Conservation (phyloP, 2,888 invertebrate species). For the Acholoe squamosa region DNA sequence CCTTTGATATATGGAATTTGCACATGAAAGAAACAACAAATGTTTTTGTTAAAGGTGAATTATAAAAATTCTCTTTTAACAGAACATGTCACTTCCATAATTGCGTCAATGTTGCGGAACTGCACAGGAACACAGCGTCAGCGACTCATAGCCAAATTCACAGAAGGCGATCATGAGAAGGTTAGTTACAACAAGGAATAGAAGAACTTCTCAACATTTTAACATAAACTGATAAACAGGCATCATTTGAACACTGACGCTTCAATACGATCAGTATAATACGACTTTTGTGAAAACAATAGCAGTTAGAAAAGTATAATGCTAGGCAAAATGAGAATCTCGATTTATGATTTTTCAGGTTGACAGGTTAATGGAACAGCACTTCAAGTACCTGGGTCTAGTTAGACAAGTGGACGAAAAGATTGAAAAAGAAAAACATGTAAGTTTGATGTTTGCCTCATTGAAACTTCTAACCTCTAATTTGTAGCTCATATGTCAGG, state of each 20-base stretch:
- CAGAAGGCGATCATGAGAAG: slow-evolving; percentile 98
- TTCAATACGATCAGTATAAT: too few relatives aligned
- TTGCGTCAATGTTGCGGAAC: slow-evolving; percentile 95
- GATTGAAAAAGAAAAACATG: slow-evolving; percentile 86
- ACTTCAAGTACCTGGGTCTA: slow-evolving; percentile 97
- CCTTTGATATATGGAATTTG: too few relatives aligned
- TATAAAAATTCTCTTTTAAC: slow-evolving; percentile 69
- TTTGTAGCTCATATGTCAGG: too few relatives aligned
- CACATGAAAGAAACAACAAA: too few relatives aligned
- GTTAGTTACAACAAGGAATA: slow-evolving; percentile 71
- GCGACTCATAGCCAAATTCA: slow-evolving; percentile 95
- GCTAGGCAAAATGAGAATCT: background rate
- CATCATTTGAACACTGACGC: too few relatives aligned
- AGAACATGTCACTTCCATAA: slow-evolving; percentile 93
- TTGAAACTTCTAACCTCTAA: too few relatives aligned
- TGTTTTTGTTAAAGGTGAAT: too few relatives aligned
- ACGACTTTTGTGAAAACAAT: too few relatives aligned
- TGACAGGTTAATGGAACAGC: slow-evolving; percentile 96
- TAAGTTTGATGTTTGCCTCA: slow-evolving; percentile 67
- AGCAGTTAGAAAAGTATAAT: too few relatives aligned
- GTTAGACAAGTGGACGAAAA: slow-evolving; percentile 92
- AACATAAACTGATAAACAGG: too few relatives aligned
- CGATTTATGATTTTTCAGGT: slow-evolving; percentile 85
- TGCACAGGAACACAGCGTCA: slow-evolving; percentile 95
- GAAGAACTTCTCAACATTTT: background rate